Conservation (phyloP, 1,140 invertebrate species). For the Pseudomyrmex cubaensis region DNA sequence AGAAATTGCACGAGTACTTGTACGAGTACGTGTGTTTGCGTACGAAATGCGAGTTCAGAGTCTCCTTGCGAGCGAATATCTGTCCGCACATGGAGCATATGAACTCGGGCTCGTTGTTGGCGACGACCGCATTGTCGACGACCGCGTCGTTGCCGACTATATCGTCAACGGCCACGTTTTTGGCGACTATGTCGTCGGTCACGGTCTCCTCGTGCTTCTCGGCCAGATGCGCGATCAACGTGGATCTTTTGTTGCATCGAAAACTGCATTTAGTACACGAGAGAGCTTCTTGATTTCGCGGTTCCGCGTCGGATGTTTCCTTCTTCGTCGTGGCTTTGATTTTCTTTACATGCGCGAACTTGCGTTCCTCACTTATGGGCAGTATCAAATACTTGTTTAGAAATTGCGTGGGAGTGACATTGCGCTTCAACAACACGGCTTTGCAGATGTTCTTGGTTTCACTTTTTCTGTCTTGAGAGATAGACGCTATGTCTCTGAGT, state of each 20-base stretch:
- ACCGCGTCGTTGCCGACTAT: too few species aligned
- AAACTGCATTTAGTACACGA: conserved; percentile 59
- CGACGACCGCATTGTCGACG: background rate
- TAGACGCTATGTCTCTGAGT: background rate
- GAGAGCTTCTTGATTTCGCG: conserved; percentile 52
- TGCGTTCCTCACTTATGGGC: conserved; percentile 66
- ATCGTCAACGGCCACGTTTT: too few species aligned
- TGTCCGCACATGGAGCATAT: conserved; percentile 51
- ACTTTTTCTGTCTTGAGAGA: background rate
- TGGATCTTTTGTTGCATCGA: conserved; percentile 61
- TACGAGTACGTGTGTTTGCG: conserved; percentile 82
- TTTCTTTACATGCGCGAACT: conserved; percentile 56
- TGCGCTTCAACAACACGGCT: background rate
- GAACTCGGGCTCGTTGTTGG: conserved; percentile 31
- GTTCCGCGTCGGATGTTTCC: background rate
- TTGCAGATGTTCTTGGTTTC: background rate
- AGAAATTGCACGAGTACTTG: conserved; percentile 84
- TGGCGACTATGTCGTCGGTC: background rate
- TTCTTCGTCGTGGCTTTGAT: background rate
- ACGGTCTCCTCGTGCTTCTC: conserved; percentile 40
- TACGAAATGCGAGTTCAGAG: conserved; percentile 63
- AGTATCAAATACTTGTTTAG: conserved; percentile 48
- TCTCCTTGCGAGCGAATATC: conserved; percentile 58
- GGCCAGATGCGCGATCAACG: conserved; percentile 60
- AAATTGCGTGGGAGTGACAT: conserved; percentile 42